phyloP scores from a whole-genome alignment of 2,113 vertebrate species.

The Fukomys damarensis region DNA sequence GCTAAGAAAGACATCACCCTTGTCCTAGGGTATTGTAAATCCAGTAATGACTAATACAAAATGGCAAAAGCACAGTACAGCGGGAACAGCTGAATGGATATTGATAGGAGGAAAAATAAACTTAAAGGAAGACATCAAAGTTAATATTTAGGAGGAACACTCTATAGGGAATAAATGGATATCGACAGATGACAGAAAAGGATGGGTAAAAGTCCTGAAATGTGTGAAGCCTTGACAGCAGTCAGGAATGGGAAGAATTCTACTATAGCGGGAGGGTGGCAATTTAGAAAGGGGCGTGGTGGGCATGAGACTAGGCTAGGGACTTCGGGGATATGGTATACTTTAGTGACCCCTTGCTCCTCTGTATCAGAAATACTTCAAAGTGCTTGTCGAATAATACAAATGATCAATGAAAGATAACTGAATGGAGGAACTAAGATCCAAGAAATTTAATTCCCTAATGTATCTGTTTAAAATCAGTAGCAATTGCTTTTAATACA shows the following conservation, averaged over 20 bases:
- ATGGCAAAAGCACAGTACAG: not conserved
- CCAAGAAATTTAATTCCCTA: not conserved
- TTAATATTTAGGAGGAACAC: not conserved
- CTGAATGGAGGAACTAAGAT: not conserved
- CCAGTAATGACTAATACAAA: not conserved
- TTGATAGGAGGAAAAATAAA: not conserved
- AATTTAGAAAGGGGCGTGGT: not conserved
- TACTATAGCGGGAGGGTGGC: not conserved
- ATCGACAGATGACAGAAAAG: not conserved
- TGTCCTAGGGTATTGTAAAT: not conserved
- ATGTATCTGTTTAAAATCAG: conserved; percentile 1
- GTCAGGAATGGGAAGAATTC: not conserved
- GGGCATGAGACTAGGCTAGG: not conserved
- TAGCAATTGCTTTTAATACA: not conserved
- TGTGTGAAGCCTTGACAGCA: not conserved
- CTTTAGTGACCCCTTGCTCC: not conserved
- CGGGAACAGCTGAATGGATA: not conserved
- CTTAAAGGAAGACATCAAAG: not conserved
- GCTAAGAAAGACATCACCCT: not conserved
- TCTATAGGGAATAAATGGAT: not conserved
- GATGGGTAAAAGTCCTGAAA: not conserved
- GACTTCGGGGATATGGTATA: not conserved
- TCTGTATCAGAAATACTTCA: not conserved
- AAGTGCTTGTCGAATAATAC: not conserved
- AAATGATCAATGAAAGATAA: not conserved